Evolutionary conservation across 1,140 invertebrate species (phyloP).

Genomic region (Chrysomallon squamiferum): DNA sequence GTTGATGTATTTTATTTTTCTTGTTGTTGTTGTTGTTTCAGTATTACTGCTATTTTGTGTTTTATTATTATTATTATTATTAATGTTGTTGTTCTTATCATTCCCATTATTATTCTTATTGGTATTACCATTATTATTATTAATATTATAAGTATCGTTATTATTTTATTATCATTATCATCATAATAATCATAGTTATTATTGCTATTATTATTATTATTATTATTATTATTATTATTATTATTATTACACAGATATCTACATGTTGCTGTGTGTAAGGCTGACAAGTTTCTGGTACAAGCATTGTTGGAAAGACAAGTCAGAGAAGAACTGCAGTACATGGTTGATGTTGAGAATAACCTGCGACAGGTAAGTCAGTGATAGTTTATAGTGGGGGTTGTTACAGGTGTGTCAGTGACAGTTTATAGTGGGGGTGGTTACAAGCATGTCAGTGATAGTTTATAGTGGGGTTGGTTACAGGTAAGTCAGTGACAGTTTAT

Average conservation of each 20-base stretch:
- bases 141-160: background rate
- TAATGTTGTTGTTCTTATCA: background rate
- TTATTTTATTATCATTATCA: background rate
- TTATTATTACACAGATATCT: slow-evolving; percentile 30
- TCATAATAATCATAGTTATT: background rate
- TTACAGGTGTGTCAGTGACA: too few species aligned
- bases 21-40: background rate
- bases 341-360: slow-evolving; percentile 42
- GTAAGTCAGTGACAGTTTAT: too few species aligned
- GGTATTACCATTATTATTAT: background rate
- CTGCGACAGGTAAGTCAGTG: slow-evolving; percentile 34
- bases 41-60: background rate
- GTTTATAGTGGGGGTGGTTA: too few species aligned
- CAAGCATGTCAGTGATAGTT: slow-evolving; percentile 1
- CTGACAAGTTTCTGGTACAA: slow-evolving; percentile 38
- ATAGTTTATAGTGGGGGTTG: background rate
- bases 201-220: background rate
- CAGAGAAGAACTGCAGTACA: slow-evolving; percentile 29
- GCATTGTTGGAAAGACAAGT: slow-evolving; percentile 42
- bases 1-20: background rate
- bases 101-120: background rate
- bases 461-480: too few species aligned
- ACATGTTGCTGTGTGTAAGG: slow-evolving; percentile 44
- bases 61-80: background rate
- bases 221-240: background rate